Base-by-base conservation (phyloP, 1,140 invertebrate species). In the Rhyzopertha dominica region DNA sequence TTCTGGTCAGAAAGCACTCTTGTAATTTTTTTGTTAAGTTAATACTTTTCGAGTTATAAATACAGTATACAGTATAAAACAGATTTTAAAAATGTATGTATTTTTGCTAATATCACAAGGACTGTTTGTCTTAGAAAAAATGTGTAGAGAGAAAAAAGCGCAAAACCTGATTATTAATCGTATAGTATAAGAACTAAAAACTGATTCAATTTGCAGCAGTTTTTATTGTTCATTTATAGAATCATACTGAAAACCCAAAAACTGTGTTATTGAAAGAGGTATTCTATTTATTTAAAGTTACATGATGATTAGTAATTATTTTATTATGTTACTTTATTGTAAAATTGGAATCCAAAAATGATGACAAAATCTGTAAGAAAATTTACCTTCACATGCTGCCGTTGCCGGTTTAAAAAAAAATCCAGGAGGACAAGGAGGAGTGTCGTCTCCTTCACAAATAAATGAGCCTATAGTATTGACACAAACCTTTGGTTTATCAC, bases 391-490 rank as follows among this genome's bases (percentile, higher is more conserved):
- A 41, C 81, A 77, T 54, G 70, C 51, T 62, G 71, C 43, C 36
- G 69, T 60, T 5, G 64, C 61, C 1, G 56, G 8, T 47, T 74
- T 76, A 58, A 68, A 76, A 50, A 75, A 66, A 55, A 78, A 82
- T 1, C 82, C 82, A 7, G 74, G 72, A 0, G 79, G 79, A 58
- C 81, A 87, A 63, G 68, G 20, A 35, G 70, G 34, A 43, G 59
- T 58, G 9, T 55, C 55, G 10, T 70, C 65, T 50, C 71, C 63
- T n/a, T 71, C 67, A 66, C 84, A 84, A 30, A 67, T 68, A 53
- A 76, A 87, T 0, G 78, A 80, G 5, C 84, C 84, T 17, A 80
- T 70, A 7, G 75, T 79, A 56, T 87, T 87, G 45, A 75, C 68
- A 47, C 84, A 87, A 0, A 61, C 55, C 50, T 77, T 72, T 13